Evolutionary conservation across 2,113 vertebrate genomes (phyloP).

Genomic region (Hydrochoerus hydrochaeris): DNA sequence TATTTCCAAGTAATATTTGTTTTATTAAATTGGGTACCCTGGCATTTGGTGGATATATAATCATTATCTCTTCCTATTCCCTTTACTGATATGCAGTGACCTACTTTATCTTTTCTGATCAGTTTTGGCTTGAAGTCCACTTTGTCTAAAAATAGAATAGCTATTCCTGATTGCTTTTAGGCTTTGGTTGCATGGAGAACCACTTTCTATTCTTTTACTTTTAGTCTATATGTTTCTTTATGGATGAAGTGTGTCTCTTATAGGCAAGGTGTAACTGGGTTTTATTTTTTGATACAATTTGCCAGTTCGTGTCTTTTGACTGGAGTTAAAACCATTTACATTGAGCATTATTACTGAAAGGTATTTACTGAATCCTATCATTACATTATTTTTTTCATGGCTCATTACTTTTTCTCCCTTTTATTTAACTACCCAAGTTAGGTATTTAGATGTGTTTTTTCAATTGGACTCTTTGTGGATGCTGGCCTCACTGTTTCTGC

Average conservation of each 20-base stretch:
- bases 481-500: not conserved
- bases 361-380: not conserved
- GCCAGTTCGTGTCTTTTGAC: not conserved
- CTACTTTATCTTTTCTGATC: not conserved
- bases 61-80: not conserved
- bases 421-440: not conserved
- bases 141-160: not conserved
- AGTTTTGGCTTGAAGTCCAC: not conserved
- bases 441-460: not conserved
- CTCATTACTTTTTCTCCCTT: not conserved
- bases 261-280: not conserved
- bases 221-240: not conserved
- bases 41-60: not conserved
- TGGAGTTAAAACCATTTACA: not conserved
- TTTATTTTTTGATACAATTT: not conserved
- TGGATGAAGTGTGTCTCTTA: not conserved
- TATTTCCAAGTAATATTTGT: not conserved
- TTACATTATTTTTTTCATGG: not conserved
- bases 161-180: not conserved
- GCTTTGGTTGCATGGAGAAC: not conserved
- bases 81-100: not conserved
- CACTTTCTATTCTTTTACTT: not conserved
- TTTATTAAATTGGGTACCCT: not conserved
- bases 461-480: not conserved
- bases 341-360: not conserved